Conservation (phyloP, 1,140 invertebrate species). For the Drosophila grimshawi region DNA sequence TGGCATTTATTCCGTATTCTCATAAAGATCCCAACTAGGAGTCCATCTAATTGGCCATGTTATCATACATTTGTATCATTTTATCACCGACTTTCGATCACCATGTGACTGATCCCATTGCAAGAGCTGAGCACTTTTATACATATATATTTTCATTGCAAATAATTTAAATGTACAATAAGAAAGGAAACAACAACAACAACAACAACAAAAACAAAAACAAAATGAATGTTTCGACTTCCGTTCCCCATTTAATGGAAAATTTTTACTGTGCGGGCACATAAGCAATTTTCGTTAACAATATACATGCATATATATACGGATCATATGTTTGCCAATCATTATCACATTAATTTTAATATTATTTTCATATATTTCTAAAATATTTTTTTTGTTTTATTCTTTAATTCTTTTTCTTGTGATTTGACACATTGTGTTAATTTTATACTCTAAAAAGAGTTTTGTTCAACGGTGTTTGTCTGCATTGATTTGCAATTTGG, state of each 20-base stretch:
- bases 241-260: conserved; percentile 48
- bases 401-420: neutral
- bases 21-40: conserved; percentile 3
- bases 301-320: conserved; percentile 20
- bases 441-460: neutral
- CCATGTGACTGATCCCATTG: neutral
- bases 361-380: conserved; percentile 5
- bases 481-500: no score
- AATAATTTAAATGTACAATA: conserved; percentile 20
- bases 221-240: conserved; percentile 19
- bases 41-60: conserved; percentile 8
- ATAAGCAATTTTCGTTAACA: conserved; percentile 32
- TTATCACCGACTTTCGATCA: conserved; percentile 3
- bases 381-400: conserved; percentile 1
- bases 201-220: no score
- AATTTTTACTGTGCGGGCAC: conserved; percentile 38
- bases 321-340: conserved; percentile 15
- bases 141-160: neutral
- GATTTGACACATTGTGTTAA: conserved; percentile 28
- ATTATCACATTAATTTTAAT: conserved; percentile 30
- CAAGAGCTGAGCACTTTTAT: neutral
- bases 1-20: neutral
- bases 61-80: neutral
- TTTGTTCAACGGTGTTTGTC: no score
- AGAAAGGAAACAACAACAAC: conserved; percentile 5